Base-by-base conservation (phyloP, 2,797 vertebrate species). In the Coregonus sp. region DNA sequence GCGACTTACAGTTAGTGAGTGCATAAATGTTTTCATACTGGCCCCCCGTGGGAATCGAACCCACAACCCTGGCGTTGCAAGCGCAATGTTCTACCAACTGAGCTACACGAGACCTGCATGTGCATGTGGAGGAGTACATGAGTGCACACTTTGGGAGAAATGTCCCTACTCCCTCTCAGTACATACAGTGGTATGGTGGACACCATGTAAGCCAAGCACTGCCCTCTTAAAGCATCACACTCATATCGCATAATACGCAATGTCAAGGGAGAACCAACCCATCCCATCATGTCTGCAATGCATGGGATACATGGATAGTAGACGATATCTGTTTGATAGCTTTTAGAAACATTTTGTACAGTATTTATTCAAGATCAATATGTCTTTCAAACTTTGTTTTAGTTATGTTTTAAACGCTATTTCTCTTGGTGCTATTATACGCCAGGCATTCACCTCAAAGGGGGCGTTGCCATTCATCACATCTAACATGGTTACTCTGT, bases 391-490 rank as follows among this genome's bases (percentile, higher is more conserved):
- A 25, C 25, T 35, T 33, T 61, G n/a, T 61, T 61, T 56, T 59
- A 59, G 73, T 25, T 78, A 33, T 74, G 4, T 75, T 56, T 75
- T 12, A 3, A 75, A 75, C 69, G 31, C 18, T 51, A 72, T 33
- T 50, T 70, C 12, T 73, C 50, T 7, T 83, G 89, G 86, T 90
- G 88, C 87, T 88, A 87, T 74, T 81, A 4, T 0, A 67, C 25
- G 70, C 31, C 51, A 16, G 40, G 20, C 56, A n/a, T 74, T 79
- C 65, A 78, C 76, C 35, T 18, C 4, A 51, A 25, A 5, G 20
- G 69, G 69, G 29, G 4, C 29, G 5, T 33, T 31, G 63, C 29
- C 63, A 33, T 66, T 7, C 63, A 31, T 12, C 29, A 31, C 25
- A 31, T 66, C 29, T 12, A 1, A 31, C 9, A 31, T 33, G 63